Evolutionary conservation across 2,113 vertebrate genomes (phyloP).

Genomic region (Notiomystis cincta): DNA sequence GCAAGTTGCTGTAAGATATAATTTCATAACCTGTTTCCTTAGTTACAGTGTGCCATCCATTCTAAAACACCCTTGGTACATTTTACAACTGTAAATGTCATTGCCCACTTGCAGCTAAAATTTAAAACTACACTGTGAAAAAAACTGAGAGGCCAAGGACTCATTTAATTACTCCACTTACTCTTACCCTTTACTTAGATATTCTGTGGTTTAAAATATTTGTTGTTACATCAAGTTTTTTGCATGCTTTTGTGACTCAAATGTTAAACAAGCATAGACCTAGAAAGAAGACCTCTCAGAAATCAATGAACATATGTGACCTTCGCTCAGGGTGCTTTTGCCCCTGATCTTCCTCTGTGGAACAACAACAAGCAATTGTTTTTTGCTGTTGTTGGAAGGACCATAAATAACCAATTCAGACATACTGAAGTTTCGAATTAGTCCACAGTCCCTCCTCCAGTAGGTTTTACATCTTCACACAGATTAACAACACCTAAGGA

Average conservation of each 20-base stretch:
- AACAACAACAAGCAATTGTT: background rate
- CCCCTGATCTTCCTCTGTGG: background rate
- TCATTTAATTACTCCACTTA: background rate
- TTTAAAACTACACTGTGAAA: background rate
- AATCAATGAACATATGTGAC: background rate
- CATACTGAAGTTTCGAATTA: background rate
- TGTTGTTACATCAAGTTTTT: background rate
- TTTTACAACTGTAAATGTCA: background rate
- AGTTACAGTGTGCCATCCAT: background rate
- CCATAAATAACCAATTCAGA: background rate
- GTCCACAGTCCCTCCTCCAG: fast-evolving
- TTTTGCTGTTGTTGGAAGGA: background rate
- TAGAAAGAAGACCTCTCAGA: background rate
- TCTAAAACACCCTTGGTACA: background rate
- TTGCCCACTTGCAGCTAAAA: background rate
- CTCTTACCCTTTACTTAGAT: background rate
- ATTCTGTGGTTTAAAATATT: background rate
- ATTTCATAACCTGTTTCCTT: background rate
- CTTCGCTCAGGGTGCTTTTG: background rate
- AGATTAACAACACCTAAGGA: background rate
- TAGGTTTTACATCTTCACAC: background rate
- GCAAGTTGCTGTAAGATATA: background rate
- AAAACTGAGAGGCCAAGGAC: background rate
- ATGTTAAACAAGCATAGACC: background rate
- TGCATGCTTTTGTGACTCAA: background rate